Evolutionary conservation across 1,140 invertebrate species (phyloP), one percentile per base, ranked within the genome.

Genomic region (Papilio dardanus): DNA sequence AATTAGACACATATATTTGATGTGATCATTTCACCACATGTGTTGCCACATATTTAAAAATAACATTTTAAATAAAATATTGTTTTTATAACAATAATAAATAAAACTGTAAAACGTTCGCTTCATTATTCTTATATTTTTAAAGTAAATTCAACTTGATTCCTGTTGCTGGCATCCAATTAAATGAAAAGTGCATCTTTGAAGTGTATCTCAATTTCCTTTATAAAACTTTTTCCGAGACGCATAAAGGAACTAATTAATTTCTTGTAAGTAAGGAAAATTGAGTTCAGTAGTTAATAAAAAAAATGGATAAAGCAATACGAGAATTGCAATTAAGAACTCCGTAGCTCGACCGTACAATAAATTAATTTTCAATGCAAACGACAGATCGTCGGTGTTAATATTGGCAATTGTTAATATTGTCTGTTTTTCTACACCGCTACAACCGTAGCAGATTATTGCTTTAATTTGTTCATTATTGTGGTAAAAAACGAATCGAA

Each of bases 311-410:
- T 28, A 62, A 28, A 62, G 54, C 54, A 62, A 28, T 28, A 28
- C 12, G 50, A 62, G 54, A 28, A 24, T 62, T 62, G 54, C n/a
- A 50, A 50, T 62, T 14, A 62, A 62, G 24, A 28, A 28, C 54
- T 62, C 12, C 24, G 21, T 12, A 24, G 24, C 3, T 30, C 24
- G 10, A 12, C 12, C 12, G 10, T 62, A 28, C 21, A 3, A 62
- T 28, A 28, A 62, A 28, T 58, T 58, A 58, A 58, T 58, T 28
- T 28, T 58, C 21, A 12, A 58, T 58, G 19, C 50, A 58, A 62
- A 28, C 30, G 24, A 62, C 10, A 50, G 46, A 54, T 12, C 54
- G 12, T 12, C 16, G 12, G 12, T 14, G 0, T 1, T 28, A 62
- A n/a, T n/a, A n/a, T n/a, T 24, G 54, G 54, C 14, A 28, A 14